Evolutionary conservation across 2,888 invertebrate species (phyloP).

Genomic region (Pseudolycoriella hygida): DNA sequence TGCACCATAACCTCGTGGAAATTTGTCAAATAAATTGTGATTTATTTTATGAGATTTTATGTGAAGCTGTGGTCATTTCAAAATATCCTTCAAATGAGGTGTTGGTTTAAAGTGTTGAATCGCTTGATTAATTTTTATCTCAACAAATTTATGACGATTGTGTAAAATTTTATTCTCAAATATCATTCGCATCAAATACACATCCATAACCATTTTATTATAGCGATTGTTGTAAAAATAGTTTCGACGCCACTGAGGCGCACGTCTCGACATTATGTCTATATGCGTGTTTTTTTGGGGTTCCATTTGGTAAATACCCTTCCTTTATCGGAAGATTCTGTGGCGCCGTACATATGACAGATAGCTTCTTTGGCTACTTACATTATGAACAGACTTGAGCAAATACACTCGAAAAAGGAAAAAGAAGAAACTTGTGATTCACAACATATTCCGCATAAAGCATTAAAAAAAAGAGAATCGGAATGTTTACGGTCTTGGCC

Average conservation of each 20-base stretch:
- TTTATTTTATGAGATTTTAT: too few relatives aligned
- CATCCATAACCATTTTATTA: background rate
- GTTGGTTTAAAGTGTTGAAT: too few relatives aligned
- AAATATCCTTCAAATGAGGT: too few relatives aligned
- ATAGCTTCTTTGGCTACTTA: background rate
- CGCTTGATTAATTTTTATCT: background rate
- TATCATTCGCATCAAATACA: background rate
- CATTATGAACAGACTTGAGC: background rate
- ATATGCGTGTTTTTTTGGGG: background rate
- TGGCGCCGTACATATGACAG: background rate
- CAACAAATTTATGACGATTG: too few relatives aligned
- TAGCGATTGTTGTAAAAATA: background rate
- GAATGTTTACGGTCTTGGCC: background rate
- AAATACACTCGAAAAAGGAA: background rate
- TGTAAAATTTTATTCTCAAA: background rate
- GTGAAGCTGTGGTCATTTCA: too few relatives aligned
- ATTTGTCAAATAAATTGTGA: too few relatives aligned
- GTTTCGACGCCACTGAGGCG: background rate
- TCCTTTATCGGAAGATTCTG: background rate
- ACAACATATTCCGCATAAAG: too few relatives aligned
- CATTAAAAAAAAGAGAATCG: background rate
- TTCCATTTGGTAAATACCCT: background rate
- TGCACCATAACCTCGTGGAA: too few relatives aligned
- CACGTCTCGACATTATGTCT: background rate
- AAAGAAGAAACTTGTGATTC: background rate